Evolutionary conservation across 2,113 vertebrate genomes (phyloP).

Genomic region (Drymodes brunneopygia): DNA sequence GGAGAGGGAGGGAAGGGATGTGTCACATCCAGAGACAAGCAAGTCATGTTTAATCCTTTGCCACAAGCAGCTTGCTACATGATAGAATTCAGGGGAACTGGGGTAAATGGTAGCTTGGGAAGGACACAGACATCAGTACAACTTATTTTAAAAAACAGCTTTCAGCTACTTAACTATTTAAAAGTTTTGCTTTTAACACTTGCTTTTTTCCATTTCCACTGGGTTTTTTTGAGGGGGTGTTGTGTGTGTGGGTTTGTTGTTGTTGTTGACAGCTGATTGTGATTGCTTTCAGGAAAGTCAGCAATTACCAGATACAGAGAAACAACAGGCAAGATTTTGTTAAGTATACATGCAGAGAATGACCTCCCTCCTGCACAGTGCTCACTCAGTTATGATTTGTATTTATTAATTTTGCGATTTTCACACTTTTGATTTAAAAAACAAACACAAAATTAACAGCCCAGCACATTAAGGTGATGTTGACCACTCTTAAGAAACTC

Average conservation of each 20-base stretch:
- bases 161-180: background rate
- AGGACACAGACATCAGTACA: background rate
- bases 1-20: background rate
- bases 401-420: background rate
- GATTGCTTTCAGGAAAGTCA: background rate
- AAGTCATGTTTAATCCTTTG: background rate
- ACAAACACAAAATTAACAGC: background rate
- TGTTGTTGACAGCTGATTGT: background rate
- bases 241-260: too few relatives aligned
- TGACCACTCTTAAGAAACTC: background rate
- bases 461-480: background rate
- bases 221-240: fast-evolving
- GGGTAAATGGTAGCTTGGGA: background rate
- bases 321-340: background rate
- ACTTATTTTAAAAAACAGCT: background rate
- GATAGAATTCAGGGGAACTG: background rate
- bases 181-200: background rate
- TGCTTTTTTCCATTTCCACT: background rate
- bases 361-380: background rate
- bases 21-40: background rate
- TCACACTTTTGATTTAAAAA: background rate
- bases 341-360: background rate
- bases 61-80: background rate
- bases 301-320: background rate
- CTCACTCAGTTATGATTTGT: background rate